Evolutionary conservation across 1,140 invertebrate genomes (phyloP), one percentile per base, ranked within the genome.

Genomic region (Heliconius congener): DNA sequence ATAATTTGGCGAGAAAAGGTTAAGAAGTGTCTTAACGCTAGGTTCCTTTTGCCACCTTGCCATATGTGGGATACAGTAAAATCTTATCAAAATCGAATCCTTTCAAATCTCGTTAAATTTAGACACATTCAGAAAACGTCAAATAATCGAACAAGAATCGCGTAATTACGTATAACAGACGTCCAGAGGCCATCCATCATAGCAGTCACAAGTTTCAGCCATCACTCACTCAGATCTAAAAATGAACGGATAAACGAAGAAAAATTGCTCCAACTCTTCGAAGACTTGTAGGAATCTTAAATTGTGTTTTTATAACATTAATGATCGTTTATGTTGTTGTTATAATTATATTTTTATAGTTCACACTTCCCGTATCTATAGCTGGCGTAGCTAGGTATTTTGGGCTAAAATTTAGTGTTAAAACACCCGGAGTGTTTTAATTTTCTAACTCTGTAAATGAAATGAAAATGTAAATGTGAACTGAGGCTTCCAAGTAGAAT

Each of bases 111-210:
- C n/a, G 71, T 72, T 19, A 72, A 42, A 72, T 19, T 39, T 70
- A 8, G 8, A 8, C 27, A 16, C 27, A 34, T 34, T 72, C 37
- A 72, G 71, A 72, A 39, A 72, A 37, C 18, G n/a, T 72, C 71
- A 23, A 42, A 72, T 72, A 72, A 39, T 72, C 71, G 71, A 72
- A 72, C 71, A 72, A 72, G 71, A 39, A 39, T 72, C 1, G 16
- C 66, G 19, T 74, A 80, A 80, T 80, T 76, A 76, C 50, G 71
- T 27, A 37, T 50, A 76, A 60, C 78, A 77, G 83, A 74, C 46
- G 73, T 30, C 50, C 19, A 42, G 46, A 71, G 19, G 23, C 74
- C 73, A 84, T 84, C 78, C 74, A 84, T 84, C 81, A 84, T 73
- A 46, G 23, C 60, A 74, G 71, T 80, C 76, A 72, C 78, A 73